phyloP scores from a whole-genome alignment of 2,113 vertebrate species.

The Eupsittula cactorum region DNA sequence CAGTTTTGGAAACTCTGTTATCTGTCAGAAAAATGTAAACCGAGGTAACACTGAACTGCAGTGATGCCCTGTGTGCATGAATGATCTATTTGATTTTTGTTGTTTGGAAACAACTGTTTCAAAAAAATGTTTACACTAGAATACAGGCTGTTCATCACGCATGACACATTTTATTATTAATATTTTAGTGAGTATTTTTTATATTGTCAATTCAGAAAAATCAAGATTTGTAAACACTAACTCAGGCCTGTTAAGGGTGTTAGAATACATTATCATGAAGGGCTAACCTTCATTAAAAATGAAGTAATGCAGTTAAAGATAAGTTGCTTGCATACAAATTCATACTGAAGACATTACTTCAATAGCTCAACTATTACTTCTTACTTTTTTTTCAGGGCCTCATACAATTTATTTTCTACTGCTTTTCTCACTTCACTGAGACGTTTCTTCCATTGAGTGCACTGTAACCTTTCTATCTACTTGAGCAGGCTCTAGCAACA shows the following conservation, averaged over 20 bases:
- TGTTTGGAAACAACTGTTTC: neutral
- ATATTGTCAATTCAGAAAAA: neutral
- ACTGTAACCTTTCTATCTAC: neutral
- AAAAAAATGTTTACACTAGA: neutral
- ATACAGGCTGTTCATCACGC: neutral
- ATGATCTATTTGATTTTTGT: neutral
- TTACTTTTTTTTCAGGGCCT: neutral
- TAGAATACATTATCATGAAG: neutral
- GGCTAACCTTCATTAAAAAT: neutral
- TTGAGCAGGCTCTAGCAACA: neutral
- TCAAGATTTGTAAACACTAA: neutral
- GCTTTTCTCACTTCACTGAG: neutral
- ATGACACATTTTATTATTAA: neutral
- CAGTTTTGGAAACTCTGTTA: neutral
- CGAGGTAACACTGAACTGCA: neutral
- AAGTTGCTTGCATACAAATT: neutral
- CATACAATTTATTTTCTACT: neutral
- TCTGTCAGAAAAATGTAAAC: neutral
- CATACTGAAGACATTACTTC: neutral
- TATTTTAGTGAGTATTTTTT: neutral
- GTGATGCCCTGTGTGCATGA: neutral
- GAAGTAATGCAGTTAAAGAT: neutral
- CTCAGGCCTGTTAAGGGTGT: neutral
- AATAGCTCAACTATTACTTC: neutral
- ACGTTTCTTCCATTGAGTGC: neutral